Evolutionary conservation across 2,797 vertebrate species (phyloP).

Genomic region (Myotis vivesi): DNA sequence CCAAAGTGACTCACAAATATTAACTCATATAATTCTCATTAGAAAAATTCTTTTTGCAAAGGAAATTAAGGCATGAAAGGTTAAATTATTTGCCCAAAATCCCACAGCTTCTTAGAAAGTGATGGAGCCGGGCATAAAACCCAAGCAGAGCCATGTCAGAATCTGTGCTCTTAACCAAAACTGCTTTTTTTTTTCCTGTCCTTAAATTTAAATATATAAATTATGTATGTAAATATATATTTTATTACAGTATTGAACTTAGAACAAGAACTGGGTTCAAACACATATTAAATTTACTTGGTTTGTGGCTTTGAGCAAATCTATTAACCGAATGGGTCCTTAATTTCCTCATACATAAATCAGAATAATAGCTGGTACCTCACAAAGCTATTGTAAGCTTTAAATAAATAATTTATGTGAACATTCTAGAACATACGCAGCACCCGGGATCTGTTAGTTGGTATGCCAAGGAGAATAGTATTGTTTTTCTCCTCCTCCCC

Average conservation of each 20-base stretch:
- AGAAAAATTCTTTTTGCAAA: conserved; percentile 32
- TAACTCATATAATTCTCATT: conserved; percentile 37
- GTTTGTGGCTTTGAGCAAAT: conserved; percentile 46
- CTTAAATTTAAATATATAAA: background rate
- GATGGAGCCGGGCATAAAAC: background rate
- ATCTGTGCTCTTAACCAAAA: background rate
- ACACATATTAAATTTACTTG: background rate
- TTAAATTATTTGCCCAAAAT: conserved; percentile 42
- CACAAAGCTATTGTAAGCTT: background rate
- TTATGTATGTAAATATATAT: background rate
- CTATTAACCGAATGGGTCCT: conserved; percentile 17
- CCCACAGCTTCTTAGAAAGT: background rate
- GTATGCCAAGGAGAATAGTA: conserved; percentile 11
- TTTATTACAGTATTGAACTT: background rate
- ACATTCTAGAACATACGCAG: background rate
- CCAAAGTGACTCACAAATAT: conserved; percentile 11
- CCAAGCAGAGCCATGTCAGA: background rate
- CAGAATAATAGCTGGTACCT: conserved; percentile 18
- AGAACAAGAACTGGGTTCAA: conserved; percentile 16
- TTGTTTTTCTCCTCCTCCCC: background rate
- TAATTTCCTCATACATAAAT: conserved; percentile 49
- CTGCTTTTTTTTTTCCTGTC: background rate
- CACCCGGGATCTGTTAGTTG: background rate
- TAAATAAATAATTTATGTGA: conserved; percentile 45
- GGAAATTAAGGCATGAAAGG: background rate